phyloP scores from a whole-genome alignment of 2,888 invertebrate species.

The Gasteruption jaculator region DNA sequence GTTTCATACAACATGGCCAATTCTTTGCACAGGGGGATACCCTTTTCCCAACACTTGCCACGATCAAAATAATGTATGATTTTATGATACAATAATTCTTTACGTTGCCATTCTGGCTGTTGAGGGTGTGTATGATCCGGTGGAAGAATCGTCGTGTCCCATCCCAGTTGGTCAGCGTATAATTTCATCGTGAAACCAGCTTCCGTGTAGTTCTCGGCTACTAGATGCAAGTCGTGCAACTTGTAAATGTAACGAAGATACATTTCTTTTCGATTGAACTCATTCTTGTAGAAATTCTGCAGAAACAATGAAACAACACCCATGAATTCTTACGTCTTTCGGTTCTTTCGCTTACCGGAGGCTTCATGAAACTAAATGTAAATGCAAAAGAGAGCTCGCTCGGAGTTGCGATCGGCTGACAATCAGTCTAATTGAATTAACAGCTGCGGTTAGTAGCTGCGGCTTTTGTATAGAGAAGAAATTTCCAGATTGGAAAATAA shows the following conservation, averaged over 20 bases:
- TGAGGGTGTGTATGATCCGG: conserved; percentile 69
- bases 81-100: conserved; percentile 82
- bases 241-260: conserved; percentile 94
- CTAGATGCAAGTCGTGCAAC: conserved; percentile 85
- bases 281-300: conserved; percentile 93
- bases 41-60: conserved; percentile 97
- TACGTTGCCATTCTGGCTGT: conserved; percentile 83
- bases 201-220: conserved; percentile 89
- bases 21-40: conserved; percentile 87
- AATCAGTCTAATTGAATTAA: too few species aligned
- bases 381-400: too few species aligned
- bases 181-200: conserved; percentile 91
- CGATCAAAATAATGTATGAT: conserved; percentile 90
- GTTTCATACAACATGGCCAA: conserved; percentile 83
- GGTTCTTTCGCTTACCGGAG: too few species aligned
- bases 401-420: too few species aligned
- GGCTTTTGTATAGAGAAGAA: too few species aligned
- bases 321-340: too few species aligned
- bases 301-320: conserved; percentile 27
- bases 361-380: too few species aligned
- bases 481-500: too few species aligned
- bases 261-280: conserved; percentile 93
- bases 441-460: too few species aligned
- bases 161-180: conserved; percentile 86
- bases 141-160: conserved; percentile 67